phyloP scores from a whole-genome alignment of 23 tunicate genomes.

The Trididemnum nubilum region DNA sequence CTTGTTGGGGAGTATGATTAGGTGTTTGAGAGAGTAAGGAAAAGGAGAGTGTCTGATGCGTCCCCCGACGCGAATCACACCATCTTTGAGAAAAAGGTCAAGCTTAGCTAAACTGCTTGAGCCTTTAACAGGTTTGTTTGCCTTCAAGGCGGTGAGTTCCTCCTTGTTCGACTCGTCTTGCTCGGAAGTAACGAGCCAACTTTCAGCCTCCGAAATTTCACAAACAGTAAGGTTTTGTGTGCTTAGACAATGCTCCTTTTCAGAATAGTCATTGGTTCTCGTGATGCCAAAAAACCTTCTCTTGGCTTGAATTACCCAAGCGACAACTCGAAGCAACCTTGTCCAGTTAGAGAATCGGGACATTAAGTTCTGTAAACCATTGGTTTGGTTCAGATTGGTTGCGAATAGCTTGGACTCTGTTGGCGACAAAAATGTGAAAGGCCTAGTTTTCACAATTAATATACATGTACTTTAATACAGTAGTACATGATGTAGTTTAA shows the following conservation, averaged over 20 bases:
- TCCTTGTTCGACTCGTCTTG: neutral
- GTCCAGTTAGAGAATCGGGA: slow-evolving; percentile 30
- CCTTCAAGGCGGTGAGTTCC: slow-evolving; percentile 8
- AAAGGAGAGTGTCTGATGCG: neutral
- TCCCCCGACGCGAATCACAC: neutral
- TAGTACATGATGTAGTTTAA: too few species aligned
- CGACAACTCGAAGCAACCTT: slow-evolving; percentile 9
- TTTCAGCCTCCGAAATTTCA: slow-evolving; percentile 27
- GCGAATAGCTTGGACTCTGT: slow-evolving; percentile 44
- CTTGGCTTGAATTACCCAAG: slow-evolving; percentile 18
- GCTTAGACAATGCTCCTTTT: neutral
- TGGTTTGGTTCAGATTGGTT: slow-evolving; percentile 29
- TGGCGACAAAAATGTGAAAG: slow-evolving; percentile 66
- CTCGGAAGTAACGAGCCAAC: neutral
- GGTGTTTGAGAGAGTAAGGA: neutral
- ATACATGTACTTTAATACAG: too few species aligned
- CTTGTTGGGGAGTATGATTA: neutral
- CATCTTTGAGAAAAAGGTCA: neutral
- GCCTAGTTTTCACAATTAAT: slow-evolving; percentile 6
- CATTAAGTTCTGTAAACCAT: slow-evolving; percentile 5
- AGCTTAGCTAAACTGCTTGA: neutral
- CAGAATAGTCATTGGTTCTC: neutral
- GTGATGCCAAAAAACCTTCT: neutral
- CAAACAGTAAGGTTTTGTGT: slow-evolving; percentile 1
- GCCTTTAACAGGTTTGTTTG: slow-evolving; percentile 4